phyloP scores from a whole-genome alignment of 2,797 vertebrate genomes.

The Petrocephalus sullivani region DNA sequence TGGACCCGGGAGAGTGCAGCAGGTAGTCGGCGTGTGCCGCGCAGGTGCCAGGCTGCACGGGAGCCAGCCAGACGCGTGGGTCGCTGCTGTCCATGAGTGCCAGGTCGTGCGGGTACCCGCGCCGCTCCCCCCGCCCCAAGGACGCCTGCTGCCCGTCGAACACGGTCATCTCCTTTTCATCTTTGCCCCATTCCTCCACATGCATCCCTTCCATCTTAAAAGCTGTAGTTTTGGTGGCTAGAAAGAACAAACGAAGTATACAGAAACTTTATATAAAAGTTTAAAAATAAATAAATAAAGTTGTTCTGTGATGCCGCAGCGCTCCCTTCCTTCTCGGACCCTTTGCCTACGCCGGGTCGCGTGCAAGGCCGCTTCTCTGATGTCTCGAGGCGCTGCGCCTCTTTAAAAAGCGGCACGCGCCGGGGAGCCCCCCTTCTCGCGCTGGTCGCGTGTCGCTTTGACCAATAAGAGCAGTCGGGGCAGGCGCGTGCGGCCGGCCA shows the following conservation, averaged over 20 bases:
- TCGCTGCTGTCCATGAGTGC: conserved; percentile 73
- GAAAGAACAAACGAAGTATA: conserved; percentile 12
- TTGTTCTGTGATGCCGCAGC: not conserved
- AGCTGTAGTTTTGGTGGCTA: conserved; percentile 10
- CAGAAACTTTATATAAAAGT: conserved; percentile 19
- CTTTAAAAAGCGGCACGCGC: conserved; percentile 98
- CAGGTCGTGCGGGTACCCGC: conserved; percentile 56
- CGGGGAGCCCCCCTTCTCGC: conserved; percentile 79
- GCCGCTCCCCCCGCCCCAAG: conserved; percentile 49
- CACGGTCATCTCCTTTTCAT: conserved; percentile 41
- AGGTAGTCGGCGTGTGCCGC: conserved; percentile 75
- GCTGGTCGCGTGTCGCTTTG: conserved; percentile 78
- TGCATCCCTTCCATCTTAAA: conserved; percentile 55
- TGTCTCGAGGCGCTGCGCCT: conserved; percentile 76
- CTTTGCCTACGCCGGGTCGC: conserved; percentile 60
- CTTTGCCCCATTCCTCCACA: conserved; percentile 57
- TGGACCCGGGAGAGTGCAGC: conserved; percentile 67
- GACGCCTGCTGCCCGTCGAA: conserved; percentile 40
- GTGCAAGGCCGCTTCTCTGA: conserved; percentile 77
- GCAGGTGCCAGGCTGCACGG: conserved; percentile 68
- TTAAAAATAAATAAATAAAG: not conserved
- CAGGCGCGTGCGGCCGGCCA: conserved; percentile 85
- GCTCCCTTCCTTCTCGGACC: conserved; percentile 35
- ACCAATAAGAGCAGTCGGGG: conserved; percentile 69
- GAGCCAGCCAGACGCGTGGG: conserved; percentile 83